Percentiles rank a stretch among this genome's conserved stretches.
phyloP scores from a whole-genome alignment of 2,113 vertebrate species.

The Anhinga rufa region DNA sequence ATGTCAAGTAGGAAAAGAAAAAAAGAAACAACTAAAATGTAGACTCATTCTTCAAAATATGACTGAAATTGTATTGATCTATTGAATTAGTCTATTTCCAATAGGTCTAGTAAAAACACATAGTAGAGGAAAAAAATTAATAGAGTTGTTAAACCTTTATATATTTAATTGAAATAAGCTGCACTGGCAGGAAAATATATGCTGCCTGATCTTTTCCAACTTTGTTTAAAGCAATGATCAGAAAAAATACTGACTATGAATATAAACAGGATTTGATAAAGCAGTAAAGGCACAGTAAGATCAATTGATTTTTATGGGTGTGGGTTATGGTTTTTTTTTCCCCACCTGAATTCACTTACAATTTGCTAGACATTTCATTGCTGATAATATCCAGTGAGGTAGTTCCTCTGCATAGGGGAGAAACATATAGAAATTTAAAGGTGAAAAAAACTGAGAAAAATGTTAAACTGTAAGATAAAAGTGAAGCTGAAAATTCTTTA shows the following conservation, averaged over 20 bases:
- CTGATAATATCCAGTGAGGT: slow-evolving; percentile 88
- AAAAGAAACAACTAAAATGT: neutral
- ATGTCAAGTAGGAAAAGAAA: neutral
- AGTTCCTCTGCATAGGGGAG: slow-evolving; percentile 73
- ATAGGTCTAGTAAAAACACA: neutral
- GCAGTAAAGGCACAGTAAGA: neutral
- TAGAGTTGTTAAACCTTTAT: neutral
- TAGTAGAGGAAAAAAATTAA: neutral
- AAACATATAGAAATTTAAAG: neutral
- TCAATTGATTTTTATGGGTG: neutral
- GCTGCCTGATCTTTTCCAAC: neutral
- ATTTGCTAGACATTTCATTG: slow-evolving; percentile 86
- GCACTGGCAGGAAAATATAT: neutral
- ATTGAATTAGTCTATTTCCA: neutral
- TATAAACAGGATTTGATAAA: neutral
- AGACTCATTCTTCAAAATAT: neutral
- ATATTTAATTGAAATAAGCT: neutral
- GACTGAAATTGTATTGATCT: neutral
- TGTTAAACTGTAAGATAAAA: neutral
- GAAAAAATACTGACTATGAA: neutral
- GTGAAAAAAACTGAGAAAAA: neutral
- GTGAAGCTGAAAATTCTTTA: neutral
- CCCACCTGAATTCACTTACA: slow-evolving; percentile 74
- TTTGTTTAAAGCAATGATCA: neutral
- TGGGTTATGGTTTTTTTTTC: neutral